These are phyloP conservation scores for Pogonomyrmex barbatus DNA, from an alignment of 1,140 invertebrate genomes.

Conservation along the genomic window DNA sequence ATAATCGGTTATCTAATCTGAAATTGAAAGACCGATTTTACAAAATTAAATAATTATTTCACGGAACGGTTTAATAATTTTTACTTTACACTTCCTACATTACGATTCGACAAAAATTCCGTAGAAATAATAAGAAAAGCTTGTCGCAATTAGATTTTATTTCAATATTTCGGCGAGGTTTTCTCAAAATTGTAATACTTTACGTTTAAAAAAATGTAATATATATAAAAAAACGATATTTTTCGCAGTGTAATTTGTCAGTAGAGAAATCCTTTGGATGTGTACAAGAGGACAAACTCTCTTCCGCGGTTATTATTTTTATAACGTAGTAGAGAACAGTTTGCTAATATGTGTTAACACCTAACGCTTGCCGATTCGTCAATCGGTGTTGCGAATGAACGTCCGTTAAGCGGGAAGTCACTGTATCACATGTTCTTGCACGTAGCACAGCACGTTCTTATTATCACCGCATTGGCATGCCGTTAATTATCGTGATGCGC, in stretches of 20 bases:
- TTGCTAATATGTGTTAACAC: neutral
- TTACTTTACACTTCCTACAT: neutral
- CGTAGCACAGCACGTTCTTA: slow-evolving; percentile 14
- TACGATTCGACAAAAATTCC: neutral
- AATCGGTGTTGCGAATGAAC: slow-evolving; percentile 3
- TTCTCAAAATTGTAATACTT: neutral
- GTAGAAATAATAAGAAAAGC: neutral
- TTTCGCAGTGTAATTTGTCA: neutral
- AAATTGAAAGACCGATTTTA: neutral
- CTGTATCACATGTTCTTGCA: neutral
- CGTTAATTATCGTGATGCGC: slow-evolving; percentile 58
- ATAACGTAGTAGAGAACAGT: neutral
- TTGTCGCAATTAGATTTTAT: neutral
- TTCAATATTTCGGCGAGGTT: neutral
- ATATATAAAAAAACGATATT: neutral
- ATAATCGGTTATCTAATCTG: neutral
- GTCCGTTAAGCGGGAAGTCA: slow-evolving; percentile 14
- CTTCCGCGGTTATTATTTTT: neutral
- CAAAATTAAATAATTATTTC: slow-evolving; percentile 3
- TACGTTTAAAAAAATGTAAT: neutral
- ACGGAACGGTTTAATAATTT: neutral
- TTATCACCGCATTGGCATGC: slow-evolving; percentile 39
- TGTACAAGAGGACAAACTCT: slow-evolving; percentile 15
- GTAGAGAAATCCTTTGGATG: neutral
- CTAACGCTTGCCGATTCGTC: slow-evolving; percentile 13